phyloP scores from a whole-genome alignment of 1,140 invertebrate species.

The Campoletis sonorensis region DNA sequence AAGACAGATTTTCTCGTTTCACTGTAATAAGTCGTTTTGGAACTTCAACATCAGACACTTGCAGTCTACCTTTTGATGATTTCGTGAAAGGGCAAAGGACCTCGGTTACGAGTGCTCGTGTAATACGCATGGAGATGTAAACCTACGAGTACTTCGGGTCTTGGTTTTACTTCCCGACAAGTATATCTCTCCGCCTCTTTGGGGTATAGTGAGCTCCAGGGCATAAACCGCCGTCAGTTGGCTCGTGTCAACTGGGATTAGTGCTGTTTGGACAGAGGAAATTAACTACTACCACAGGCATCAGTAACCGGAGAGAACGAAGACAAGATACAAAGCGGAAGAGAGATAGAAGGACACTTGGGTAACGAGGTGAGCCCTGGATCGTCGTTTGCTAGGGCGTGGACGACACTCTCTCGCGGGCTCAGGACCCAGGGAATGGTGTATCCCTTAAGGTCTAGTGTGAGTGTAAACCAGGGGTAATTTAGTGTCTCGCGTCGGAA shows the following conservation, averaged over 20 bases:
- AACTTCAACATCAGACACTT: neutral
- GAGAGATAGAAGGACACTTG: slow-evolving; percentile 32
- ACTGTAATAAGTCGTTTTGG: neutral
- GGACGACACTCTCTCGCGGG: slow-evolving; percentile 63
- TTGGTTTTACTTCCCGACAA: slow-evolving; percentile 31
- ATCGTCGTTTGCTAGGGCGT: slow-evolving; percentile 66
- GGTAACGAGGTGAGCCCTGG: slow-evolving; percentile 16
- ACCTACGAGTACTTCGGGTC: slow-evolving; percentile 10
- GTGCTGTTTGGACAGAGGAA: slow-evolving; percentile 75
- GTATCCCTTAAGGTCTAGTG: slow-evolving; percentile 61
- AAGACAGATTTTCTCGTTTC: neutral
- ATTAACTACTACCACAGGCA: slow-evolving; percentile 69
- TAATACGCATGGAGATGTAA: neutral
- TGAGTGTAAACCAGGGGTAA: slow-evolving; percentile 41
- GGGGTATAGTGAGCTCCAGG: slow-evolving; percentile 56
- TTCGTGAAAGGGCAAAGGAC: neutral
- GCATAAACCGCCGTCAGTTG: slow-evolving; percentile 65
- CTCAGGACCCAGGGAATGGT: slow-evolving; percentile 27
- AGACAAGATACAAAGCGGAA: neutral
- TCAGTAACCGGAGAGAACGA: slow-evolving; percentile 32
- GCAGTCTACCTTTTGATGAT: slow-evolving; percentile 6
- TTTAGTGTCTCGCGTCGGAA: slow-evolving; percentile 43
- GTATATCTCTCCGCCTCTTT: slow-evolving; percentile 53
- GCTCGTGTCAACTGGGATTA: slow-evolving; percentile 75
- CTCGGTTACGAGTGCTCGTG: neutral